A percentile compares a stretch with the other conserved stretches of the same genome.
These are phyloP conservation scores for Tyto alba DNA, from an alignment of 2,113 vertebrate genomes.

Conservation along the genomic window DNA sequence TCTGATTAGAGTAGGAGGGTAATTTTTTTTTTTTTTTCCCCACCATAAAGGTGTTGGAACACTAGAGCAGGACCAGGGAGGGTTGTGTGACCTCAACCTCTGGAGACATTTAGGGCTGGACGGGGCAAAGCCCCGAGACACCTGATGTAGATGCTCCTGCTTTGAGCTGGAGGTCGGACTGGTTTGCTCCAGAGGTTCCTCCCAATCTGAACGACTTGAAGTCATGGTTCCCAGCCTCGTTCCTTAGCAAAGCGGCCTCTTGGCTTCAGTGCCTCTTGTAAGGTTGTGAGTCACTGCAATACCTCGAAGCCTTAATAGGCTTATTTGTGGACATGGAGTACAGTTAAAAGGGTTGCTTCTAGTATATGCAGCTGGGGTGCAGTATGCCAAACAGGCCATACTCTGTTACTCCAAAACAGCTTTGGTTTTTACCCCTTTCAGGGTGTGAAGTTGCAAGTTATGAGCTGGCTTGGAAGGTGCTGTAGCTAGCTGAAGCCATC, in stretches of 20 bases:
- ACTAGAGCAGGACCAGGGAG: background rate
- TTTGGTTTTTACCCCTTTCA: background rate
- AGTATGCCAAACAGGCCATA: rapidly evolving
- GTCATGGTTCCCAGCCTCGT: background rate
- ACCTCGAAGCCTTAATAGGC: background rate
- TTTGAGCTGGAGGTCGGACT: background rate
- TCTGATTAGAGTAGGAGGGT: background rate
- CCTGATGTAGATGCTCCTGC: background rate
- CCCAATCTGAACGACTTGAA: background rate
- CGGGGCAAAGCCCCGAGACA: background rate
- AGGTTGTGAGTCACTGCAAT: background rate
- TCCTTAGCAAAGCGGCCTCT: background rate
- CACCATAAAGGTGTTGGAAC: background rate
- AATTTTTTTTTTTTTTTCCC: rapidly evolving
- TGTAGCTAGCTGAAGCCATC: background rate
- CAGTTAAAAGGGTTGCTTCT: too few relatives aligned
- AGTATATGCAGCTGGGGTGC: rapidly evolving
- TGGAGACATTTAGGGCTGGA: background rate
- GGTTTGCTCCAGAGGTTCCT: background rate
- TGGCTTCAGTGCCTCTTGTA: background rate
- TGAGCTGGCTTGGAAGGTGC: background rate
- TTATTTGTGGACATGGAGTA: too few relatives aligned
- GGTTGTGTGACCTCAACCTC: background rate
- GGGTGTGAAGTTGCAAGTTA: background rate
- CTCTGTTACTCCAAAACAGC: too few relatives aligned